Base-by-base conservation (phyloP, 1,140 invertebrate genomes). In the Zaprionus camerounensis region DNA sequence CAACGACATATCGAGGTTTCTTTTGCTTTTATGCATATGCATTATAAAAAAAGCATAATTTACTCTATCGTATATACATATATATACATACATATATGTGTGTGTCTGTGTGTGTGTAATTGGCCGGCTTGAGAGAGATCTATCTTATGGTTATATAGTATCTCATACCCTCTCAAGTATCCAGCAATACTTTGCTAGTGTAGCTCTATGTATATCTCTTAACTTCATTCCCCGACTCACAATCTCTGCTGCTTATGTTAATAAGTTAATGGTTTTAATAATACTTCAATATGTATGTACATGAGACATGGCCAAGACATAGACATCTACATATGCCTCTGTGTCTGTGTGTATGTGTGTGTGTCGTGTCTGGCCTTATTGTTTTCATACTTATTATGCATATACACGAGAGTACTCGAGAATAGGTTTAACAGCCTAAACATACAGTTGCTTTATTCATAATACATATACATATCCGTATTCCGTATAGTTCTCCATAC, bases 221-320 rank as follows among this genome's bases (percentile, higher is more conserved):
- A 65, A 59, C 26, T 49, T 74, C 28, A 7, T 62, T 44, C 55
- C 46, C 55, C 57, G 51, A 22, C 26, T 46, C 46, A 36, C 46
- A 44, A 28, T 26, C 26, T 65, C 24, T 28, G 73, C 70, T 70
- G 73, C 70, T 70, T 62, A 69, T 22, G 26, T 26, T 62, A 36
- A 71, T 71, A 67, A 56, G 51, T 62, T 55, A 63, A 73, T 78
- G 64, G 63, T 78, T 71, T 84, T 78, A 87, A 88, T 90, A 87
- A 87, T 87, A 87, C 84, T 87, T 87, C 75, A 78, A 90, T 79
- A 81, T 76, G 59, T 82, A 76, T 83, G 56, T 82, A 82, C 78
- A 87, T 66, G 63, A 41, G 53, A 76, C 61, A 78, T 83, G 70
- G 68, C 71, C 83, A 80, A 64, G 67, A 76, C 79, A 80, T n/a